phyloP scores from a whole-genome alignment of 2,113 vertebrate genomes.

The Oxyruncus cristatus region DNA sequence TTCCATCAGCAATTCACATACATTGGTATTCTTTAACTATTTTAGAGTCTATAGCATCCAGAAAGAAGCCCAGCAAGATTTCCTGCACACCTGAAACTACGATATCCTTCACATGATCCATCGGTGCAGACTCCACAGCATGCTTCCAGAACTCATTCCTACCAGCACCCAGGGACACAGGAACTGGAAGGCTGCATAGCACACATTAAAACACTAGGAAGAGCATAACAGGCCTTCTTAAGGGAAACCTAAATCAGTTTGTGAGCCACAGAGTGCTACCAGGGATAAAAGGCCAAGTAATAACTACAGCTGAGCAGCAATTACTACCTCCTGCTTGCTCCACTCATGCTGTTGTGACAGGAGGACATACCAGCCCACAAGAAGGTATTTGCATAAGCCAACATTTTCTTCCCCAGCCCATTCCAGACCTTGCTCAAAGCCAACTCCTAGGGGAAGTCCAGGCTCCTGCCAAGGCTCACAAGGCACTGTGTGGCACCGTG shows the following conservation, averaged over 20 bases:
- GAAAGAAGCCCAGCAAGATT: background rate
- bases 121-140: rapidly evolving
- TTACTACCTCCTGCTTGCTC: background rate
- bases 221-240: background rate
- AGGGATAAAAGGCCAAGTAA: background rate
- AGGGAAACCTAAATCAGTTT: background rate
- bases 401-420: background rate
- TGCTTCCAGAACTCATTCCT: background rate
- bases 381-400: background rate
- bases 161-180: background rate
- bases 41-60: background rate
- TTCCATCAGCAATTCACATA: background rate
- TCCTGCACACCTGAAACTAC: background rate
- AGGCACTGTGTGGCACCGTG: background rate
- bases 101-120: background rate
- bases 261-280: background rate
- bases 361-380: background rate
- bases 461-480: background rate
- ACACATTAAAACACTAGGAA: background rate
- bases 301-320: background rate
- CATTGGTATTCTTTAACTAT: background rate
- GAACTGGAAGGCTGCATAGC: background rate
- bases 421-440: background rate
- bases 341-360: background rate
- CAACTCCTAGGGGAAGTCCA: background rate